Evolutionary conservation across 2,797 vertebrate genomes (phyloP).

Genomic region (Spheniscus humboldti): DNA sequence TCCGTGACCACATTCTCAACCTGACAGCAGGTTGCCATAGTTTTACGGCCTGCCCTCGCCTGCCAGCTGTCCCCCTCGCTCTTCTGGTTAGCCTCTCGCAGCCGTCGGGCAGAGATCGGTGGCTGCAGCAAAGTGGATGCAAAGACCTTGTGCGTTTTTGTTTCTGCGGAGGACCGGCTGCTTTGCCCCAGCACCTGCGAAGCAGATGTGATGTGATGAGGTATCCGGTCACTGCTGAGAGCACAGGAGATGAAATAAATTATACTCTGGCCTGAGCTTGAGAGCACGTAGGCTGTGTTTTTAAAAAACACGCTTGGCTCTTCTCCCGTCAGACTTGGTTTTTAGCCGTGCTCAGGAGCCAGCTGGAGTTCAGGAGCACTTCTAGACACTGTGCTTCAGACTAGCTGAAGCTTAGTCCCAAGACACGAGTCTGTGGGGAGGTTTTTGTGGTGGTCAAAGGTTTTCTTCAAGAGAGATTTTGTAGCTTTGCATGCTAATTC

Average conservation of each 20-base stretch:
- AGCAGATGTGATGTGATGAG: not conserved
- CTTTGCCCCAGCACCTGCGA: not conserved
- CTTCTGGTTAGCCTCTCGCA: not conserved
- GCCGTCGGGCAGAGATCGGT: accelerated
- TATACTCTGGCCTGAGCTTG: not conserved
- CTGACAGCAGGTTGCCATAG: not conserved
- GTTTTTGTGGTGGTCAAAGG: too few relatives aligned
- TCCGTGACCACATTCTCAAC: not conserved
- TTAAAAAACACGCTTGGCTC: not conserved
- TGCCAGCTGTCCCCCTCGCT: not conserved
- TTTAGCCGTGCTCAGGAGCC: not conserved
- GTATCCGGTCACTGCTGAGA: not conserved
- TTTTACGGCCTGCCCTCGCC: not conserved
- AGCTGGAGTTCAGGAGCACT: not conserved
- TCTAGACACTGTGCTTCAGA: not conserved
- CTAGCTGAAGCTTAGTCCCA: not conserved
- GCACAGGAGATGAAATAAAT: not conserved
- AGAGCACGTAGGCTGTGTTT: not conserved
- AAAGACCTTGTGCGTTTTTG: accelerated
- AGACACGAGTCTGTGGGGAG: not conserved
- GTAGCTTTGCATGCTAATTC: not conserved
- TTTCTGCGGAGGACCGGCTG: not conserved
- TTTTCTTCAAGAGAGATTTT: not conserved
- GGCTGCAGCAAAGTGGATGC: not conserved
- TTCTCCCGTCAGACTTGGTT: not conserved